Percentiles rank a stretch among this genome's conserved stretches.
Conservation (phyloP, 1,140 invertebrate species). For the Neodiprion pinetum region DNA sequence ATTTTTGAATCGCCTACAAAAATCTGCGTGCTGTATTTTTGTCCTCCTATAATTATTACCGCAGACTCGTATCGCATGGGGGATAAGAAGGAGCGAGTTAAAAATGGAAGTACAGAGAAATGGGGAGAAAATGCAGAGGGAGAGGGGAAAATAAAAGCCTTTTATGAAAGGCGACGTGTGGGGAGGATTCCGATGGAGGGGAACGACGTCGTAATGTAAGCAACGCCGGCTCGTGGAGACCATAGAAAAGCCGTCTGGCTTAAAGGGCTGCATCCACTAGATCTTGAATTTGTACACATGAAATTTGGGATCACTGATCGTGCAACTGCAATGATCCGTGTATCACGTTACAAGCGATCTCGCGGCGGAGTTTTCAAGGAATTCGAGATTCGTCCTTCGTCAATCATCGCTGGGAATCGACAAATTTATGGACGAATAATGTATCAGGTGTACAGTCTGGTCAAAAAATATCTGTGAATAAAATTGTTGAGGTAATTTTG, state of each 20-base stretch:
- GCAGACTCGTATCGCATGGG: slow-evolving; percentile 27
- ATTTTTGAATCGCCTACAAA: too few relatives aligned
- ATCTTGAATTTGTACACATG: background rate
- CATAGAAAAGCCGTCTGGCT: slow-evolving; percentile 58
- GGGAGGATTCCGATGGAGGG: background rate
- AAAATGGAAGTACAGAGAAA: background rate
- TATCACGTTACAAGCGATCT: background rate
- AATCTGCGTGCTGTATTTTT: background rate
- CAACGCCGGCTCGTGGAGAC: slow-evolving; percentile 32
- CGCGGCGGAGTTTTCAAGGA: background rate
- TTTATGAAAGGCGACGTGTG: slow-evolving; percentile 6
- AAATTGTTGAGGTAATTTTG: too few relatives aligned
- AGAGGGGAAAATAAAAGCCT: background rate
- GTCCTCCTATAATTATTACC: slow-evolving; percentile 8
- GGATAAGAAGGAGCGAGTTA: background rate
- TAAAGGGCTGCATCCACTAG: slow-evolving; percentile 46
- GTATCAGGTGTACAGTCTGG: background rate
- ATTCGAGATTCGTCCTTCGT: slow-evolving; percentile 19
- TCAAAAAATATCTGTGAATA: too few relatives aligned
- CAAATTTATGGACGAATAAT: slow-evolving; percentile 14
- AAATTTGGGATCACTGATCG: too few relatives aligned
- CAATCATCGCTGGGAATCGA: slow-evolving; percentile 26
- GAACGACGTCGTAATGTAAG: background rate
- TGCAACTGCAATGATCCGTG: slow-evolving; percentile 38
- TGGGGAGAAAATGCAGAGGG: background rate